These are phyloP conservation scores for Trissolcus brochymenae DNA, from an alignment of 2,888 invertebrate genomes.

Conservation along the genomic window DNA sequence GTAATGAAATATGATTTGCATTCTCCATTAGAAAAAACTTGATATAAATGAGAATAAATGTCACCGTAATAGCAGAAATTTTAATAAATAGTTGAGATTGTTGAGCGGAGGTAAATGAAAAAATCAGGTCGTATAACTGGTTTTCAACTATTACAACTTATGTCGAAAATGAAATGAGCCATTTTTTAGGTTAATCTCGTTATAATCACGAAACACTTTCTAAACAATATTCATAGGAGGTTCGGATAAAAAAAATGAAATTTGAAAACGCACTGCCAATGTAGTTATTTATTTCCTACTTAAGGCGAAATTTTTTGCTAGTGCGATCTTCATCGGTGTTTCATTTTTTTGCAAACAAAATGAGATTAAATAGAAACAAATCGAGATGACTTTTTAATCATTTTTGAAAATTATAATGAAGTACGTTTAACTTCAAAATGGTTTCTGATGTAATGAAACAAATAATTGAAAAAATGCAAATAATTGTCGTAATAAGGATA, in stretches of 20 bases:
- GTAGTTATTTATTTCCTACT: neutral
- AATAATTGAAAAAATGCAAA: no score
- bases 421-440: no score
- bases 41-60: neutral
- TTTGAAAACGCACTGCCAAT: neutral
- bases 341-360: no score
- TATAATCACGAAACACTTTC: conserved; percentile 48
- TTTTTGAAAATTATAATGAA: no score
- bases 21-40: neutral
- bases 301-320: neutral
- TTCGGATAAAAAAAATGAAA: conserved; percentile 12
- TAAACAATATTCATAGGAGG: conserved; percentile 36
- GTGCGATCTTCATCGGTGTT: no score
- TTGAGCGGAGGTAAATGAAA: conserved; percentile 19
- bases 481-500: no score
- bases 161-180: conserved; percentile 44
- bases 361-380: no score
- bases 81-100: conserved; percentile 19
- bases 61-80: neutral
- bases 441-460: no score
- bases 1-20: neutral
- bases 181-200: conserved; percentile 48
- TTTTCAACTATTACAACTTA: conserved; percentile 31
- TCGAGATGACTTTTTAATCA: no score
- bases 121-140: conserved; percentile 36